These are phyloP conservation scores for Parauchenoglanis ngamensis DNA, from an alignment of 2,797 vertebrate genomes.

Conservation along the genomic window DNA sequence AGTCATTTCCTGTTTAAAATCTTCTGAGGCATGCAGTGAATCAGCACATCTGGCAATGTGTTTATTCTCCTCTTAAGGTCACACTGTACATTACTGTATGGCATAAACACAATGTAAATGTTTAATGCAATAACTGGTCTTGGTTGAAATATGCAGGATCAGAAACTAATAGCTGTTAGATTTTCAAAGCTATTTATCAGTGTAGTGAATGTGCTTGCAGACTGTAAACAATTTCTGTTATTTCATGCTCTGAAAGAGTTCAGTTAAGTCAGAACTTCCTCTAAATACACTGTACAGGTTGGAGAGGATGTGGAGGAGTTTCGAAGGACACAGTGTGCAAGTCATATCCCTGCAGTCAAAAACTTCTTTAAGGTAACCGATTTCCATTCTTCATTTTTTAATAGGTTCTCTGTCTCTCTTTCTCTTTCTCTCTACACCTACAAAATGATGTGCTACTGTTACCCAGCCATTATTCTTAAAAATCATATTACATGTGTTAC, in stretches of 20 bases:
- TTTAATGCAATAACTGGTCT: neutral
- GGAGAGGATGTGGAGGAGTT: slow-evolving; percentile 76
- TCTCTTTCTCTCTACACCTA: neutral
- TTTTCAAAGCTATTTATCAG: neutral
- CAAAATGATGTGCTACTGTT: neutral
- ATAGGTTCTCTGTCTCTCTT: neutral
- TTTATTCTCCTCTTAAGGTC: neutral
- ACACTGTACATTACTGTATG: neutral
- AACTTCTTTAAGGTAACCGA: slow-evolving; percentile 77
- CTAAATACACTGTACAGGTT: slow-evolving; percentile 63
- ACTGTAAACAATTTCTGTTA: neutral
- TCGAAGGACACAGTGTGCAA: slow-evolving; percentile 74
- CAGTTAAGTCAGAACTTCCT: neutral
- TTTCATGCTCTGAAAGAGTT: neutral
- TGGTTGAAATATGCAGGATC: neutral
- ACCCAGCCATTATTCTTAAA: neutral
- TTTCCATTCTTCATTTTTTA: neutral
- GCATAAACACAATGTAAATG: neutral
- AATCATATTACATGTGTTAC: neutral
- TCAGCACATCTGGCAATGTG: neutral
- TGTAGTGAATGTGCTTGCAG: neutral
- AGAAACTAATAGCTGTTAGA: neutral
- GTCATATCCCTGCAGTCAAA: slow-evolving; percentile 75
- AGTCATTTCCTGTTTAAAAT: neutral
- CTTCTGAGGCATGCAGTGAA: neutral